phyloP scores from a whole-genome alignment of 2,113 vertebrate genomes.

The Oreocharis arfaki region DNA sequence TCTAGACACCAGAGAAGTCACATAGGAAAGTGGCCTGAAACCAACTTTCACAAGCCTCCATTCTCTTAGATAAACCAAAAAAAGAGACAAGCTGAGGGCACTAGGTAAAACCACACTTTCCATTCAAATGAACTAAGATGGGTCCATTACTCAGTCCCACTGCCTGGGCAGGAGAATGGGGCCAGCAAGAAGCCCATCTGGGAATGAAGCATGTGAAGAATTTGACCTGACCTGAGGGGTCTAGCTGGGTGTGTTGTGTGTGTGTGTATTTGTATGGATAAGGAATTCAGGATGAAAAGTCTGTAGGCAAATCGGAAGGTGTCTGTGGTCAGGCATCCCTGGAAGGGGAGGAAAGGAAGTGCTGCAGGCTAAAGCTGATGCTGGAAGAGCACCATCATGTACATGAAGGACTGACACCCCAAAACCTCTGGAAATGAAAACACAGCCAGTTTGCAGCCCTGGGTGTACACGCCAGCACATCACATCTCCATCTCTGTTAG shows the following conservation, averaged over 20 bases:
- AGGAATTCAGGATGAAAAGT: neutral
- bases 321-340: neutral
- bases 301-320: neutral
- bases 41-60: neutral
- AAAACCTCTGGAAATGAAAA: neutral
- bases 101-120: neutral
- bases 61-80: neutral
- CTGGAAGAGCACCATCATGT: neutral
- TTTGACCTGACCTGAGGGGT: neutral
- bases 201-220: neutral
- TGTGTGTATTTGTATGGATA: neutral
- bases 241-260: accelerated
- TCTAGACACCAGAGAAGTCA: neutral
- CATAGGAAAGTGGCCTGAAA: neutral
- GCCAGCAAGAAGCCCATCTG: neutral
- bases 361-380: neutral
- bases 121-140: neutral
- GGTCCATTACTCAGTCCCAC: neutral
- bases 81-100: neutral
- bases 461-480: accelerated
- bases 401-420: neutral
- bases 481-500: neutral
- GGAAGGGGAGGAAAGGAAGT: neutral
- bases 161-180: neutral
- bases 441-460: neutral